phyloP scores from a whole-genome alignment of 92 coral and sea anemone species.

The Bergia puertoricense region DNA sequence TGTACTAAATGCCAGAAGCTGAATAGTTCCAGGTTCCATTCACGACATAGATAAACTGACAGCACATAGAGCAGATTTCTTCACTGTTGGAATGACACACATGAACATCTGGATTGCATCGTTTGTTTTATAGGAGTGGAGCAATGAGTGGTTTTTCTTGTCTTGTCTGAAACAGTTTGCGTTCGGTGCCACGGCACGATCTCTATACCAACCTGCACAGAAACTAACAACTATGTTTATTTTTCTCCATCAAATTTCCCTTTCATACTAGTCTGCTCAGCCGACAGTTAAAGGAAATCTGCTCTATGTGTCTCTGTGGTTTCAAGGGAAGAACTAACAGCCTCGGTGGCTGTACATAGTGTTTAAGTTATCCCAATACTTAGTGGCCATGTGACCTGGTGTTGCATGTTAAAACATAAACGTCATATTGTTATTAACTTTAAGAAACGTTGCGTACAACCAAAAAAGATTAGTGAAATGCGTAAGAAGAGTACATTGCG shows the following conservation, averaged over 20 bases:
- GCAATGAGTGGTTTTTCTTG: not conserved
- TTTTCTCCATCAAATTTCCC: too few species aligned
- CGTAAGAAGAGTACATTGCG: not conserved
- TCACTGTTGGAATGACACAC: not conserved
- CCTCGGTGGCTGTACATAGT: not conserved
- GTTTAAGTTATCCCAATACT: conserved; percentile 3
- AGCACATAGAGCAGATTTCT: not conserved
- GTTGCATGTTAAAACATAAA: conserved; percentile 41
- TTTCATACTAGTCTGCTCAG: not conserved
- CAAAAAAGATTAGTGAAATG: not conserved
- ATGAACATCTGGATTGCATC: not conserved
- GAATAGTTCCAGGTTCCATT: not conserved
- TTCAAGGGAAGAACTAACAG: not conserved
- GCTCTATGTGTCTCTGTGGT: not conserved
- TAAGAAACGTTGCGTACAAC: conserved; percentile 14
- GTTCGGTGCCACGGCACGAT: too few species aligned
- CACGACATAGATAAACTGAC: not conserved
- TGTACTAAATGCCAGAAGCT: conserved; percentile 16
- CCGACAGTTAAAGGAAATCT: not conserved
- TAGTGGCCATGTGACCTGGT: conserved; percentile 39
- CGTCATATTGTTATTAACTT: conserved; percentile 19
- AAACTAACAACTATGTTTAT: too few species aligned
- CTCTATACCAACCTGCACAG: not conserved
- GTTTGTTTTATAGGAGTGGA: not conserved
- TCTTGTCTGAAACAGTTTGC: not conserved